Evolutionary conservation across 1,140 invertebrate genomes (phyloP).

Genomic region (Ephestia elutella): DNA sequence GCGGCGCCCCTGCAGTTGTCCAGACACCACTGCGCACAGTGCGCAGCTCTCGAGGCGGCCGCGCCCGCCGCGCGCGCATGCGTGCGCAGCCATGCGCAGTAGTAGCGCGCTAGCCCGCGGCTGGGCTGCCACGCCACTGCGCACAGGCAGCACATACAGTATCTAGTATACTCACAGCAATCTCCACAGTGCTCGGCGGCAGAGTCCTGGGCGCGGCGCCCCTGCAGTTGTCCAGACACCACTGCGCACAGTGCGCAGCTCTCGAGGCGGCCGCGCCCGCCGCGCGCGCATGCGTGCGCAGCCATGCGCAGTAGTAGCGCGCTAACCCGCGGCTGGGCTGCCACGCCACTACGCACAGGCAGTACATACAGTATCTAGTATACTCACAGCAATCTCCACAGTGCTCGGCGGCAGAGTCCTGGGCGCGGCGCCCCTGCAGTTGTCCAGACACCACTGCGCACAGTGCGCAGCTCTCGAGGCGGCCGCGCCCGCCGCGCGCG

Average conservation of each 20-base stretch:
- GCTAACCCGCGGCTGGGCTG: slow-evolving; percentile 91
- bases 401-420: slow-evolving; percentile 91
- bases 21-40: slow-evolving; percentile 95
- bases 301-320: slow-evolving; percentile 76
- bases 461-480: slow-evolving; percentile 78
- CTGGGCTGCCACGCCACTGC: slow-evolving; percentile 95
- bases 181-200: slow-evolving; percentile 94
- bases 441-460: slow-evolving; percentile 95
- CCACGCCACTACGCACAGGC: slow-evolving; percentile 92
- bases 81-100: slow-evolving; percentile 59
- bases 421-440: slow-evolving; percentile 90
- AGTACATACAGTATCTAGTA: too few species aligned
- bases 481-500: slow-evolving; percentile 20
- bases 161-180: slow-evolving; percentile 74
- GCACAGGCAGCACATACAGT: slow-evolving; percentile 69
- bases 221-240: slow-evolving; percentile 94
- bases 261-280: slow-evolving; percentile 26
- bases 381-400: slow-evolving; percentile 91
- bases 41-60: slow-evolving; percentile 53
- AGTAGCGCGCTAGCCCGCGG: slow-evolving; percentile 85
- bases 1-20: slow-evolving; percentile 93
- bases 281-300: slow-evolving; percentile 42
- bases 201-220: slow-evolving; percentile 88
- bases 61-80: slow-evolving; percentile 38
- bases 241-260: slow-evolving; percentile 88